Percentiles rank a stretch among this genome's conserved stretches.
Evolutionary conservation across 92 coral and sea anemone species (phyloP).

Genomic region (Porites divaricata): DNA sequence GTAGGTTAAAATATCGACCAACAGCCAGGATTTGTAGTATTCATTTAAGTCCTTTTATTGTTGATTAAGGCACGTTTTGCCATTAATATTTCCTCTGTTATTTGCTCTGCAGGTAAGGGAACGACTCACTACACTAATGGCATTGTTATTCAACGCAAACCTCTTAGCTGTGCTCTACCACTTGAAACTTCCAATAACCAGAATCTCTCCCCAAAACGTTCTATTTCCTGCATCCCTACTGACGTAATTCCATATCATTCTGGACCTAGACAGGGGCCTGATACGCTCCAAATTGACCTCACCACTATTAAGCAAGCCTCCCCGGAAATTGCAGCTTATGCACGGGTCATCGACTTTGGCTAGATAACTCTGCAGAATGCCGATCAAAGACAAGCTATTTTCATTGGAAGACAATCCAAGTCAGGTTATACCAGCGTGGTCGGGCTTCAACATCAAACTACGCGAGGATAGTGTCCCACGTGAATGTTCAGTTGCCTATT

Average conservation of each 20-base stretch:
- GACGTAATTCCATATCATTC: slow-evolving; percentile 45
- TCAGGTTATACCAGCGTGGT: slow-evolving; percentile 54
- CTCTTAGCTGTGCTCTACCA: slow-evolving; percentile 43
- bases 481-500: slow-evolving; percentile 43
- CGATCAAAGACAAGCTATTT: slow-evolving; percentile 21
- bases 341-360: slow-evolving; percentile 43
- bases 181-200: slow-evolving; percentile 35
- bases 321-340: slow-evolving; percentile 1
- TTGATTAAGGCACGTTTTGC: background rate
- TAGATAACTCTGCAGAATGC: slow-evolving; percentile 38
- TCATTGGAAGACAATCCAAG: slow-evolving; percentile 3
- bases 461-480: slow-evolving; percentile 8
- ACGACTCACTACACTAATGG: slow-evolving; percentile 72
- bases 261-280: slow-evolving; percentile 44
- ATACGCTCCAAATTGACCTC: slow-evolving; percentile 1
- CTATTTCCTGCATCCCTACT: slow-evolving; percentile 4
- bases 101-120: slow-evolving; percentile 42
- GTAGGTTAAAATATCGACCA: no score
- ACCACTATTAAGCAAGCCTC: background rate
- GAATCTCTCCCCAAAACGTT: slow-evolving; percentile 28
- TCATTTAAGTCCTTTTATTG: background rate
- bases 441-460: slow-evolving; percentile 31
- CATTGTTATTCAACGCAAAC: slow-evolving; percentile 57
- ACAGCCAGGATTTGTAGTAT: no score
- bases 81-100: background rate